phyloP scores from a whole-genome alignment of 2,888 invertebrate genomes.

The Hofmannophila pseudospretella region DNA sequence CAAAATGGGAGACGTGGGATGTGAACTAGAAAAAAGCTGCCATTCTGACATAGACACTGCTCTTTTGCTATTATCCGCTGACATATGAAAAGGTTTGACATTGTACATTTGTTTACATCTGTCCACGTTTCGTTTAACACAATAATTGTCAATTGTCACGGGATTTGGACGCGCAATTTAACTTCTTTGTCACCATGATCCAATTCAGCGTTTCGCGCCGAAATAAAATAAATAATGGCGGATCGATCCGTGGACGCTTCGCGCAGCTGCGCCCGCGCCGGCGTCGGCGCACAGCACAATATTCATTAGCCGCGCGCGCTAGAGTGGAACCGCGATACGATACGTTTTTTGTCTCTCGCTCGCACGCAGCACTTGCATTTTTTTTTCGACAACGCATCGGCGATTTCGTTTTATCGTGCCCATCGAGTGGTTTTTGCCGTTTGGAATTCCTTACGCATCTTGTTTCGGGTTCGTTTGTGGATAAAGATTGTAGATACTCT shows the following conservation, averaged over 20 bases:
- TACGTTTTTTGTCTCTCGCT: constrained; percentile 72
- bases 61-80: constrained; percentile 20
- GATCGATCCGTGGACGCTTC: constrained; percentile 46
- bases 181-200: constrained; percentile 72
- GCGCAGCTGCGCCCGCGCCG: constrained; percentile 67
- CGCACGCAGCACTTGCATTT: constrained; percentile 70
- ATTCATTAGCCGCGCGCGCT: constrained; percentile 69
- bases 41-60: constrained; percentile 24
- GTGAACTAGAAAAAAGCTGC: constrained; percentile 5
- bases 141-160: constrained; percentile 62
- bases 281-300: constrained; percentile 51
- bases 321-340: constrained; percentile 74
- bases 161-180: constrained; percentile 76
- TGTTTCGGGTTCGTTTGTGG: constrained; percentile 54
- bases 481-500: constrained; percentile 26
- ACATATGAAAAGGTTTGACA: constrained; percentile 33
- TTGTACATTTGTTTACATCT: constrained; percentile 71
- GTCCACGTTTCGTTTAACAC: constrained; percentile 58
- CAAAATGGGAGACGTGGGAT: background rate
- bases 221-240: constrained; percentile 75
- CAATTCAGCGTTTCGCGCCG: constrained; percentile 72
- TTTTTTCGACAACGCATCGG: constrained; percentile 71
- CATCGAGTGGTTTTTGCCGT: constrained; percentile 70
- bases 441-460: constrained; percentile 69
- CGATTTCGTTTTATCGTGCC: constrained; percentile 74